Evolutionary conservation across 2,113 vertebrate genomes (phyloP).

Genomic region (Psittacara wagleri): DNA sequence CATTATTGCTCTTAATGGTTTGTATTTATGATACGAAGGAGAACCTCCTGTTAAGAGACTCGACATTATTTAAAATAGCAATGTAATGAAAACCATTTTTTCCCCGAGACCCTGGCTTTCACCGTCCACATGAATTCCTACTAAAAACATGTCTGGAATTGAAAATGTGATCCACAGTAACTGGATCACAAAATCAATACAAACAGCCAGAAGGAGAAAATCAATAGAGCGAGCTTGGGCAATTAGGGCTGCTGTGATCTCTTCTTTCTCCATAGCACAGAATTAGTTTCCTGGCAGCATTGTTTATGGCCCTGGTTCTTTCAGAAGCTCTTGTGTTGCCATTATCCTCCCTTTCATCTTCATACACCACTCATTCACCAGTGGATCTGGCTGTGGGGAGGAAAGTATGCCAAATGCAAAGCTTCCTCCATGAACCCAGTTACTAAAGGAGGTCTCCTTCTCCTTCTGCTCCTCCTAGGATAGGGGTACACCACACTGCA

Average conservation of each 20-base stretch:
- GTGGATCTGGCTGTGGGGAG: neutral
- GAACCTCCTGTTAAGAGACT: neutral
- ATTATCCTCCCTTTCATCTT: neutral
- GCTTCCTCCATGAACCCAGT: neutral
- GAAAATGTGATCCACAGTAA: neutral
- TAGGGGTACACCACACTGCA: neutral
- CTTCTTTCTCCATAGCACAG: neutral
- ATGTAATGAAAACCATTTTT: neutral
- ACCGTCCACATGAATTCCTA: neutral
- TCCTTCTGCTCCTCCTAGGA: neutral
- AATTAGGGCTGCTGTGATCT: constrained; percentile 30
- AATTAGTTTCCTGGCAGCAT: neutral
- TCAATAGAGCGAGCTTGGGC: neutral
- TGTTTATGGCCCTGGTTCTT: neutral
- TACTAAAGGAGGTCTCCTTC: neutral
- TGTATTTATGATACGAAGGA: neutral
- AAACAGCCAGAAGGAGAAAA: constrained; percentile 16
- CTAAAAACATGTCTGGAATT: neutral
- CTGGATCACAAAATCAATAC: constrained; percentile 44
- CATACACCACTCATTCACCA: neutral
- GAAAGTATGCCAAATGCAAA: neutral
- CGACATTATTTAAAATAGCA: neutral
- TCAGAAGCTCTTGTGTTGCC: neutral
- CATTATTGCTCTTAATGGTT: neutral
- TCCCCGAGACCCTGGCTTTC: neutral